Conservation (phyloP, 1,140 invertebrate species). For the Diuraphis noxia region DNA sequence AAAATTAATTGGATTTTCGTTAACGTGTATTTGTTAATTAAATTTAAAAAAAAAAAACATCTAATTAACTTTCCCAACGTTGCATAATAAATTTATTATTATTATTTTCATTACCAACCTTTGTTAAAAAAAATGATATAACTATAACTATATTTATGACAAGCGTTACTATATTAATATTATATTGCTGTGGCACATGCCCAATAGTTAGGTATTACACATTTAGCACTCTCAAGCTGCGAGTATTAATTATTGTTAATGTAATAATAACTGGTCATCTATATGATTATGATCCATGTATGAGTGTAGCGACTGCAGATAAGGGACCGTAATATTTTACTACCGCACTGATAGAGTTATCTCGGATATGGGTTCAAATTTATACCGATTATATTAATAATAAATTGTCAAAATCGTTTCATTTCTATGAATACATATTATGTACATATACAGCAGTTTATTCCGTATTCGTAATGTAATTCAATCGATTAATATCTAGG, state of each 20-base stretch:
- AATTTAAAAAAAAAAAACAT: too few relatives aligned
- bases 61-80: too few relatives aligned
- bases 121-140: too few relatives aligned
- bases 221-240: too few relatives aligned
- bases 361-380: background rate
- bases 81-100: too few relatives aligned
- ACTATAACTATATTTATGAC: too few relatives aligned
- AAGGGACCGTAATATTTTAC: background rate
- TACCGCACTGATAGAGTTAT: background rate
- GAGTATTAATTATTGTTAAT: background rate
- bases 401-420: background rate
- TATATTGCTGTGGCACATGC: too few relatives aligned
- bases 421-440: background rate
- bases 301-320: background rate
- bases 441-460: background rate
- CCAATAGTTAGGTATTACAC: too few relatives aligned
- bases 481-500: background rate
- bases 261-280: background rate
- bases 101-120: too few relatives aligned
- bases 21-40: too few relatives aligned
- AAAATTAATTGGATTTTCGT: too few relatives aligned
- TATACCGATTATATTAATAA: slow-evolving; percentile 10
- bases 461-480: background rate
- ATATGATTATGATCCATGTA: background rate
- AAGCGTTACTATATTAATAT: too few relatives aligned